Percentiles rank a stretch among this genome's conserved stretches.
Conservation (phyloP, 2,113 vertebrate genomes). For the Terrapene triunguis region DNA sequence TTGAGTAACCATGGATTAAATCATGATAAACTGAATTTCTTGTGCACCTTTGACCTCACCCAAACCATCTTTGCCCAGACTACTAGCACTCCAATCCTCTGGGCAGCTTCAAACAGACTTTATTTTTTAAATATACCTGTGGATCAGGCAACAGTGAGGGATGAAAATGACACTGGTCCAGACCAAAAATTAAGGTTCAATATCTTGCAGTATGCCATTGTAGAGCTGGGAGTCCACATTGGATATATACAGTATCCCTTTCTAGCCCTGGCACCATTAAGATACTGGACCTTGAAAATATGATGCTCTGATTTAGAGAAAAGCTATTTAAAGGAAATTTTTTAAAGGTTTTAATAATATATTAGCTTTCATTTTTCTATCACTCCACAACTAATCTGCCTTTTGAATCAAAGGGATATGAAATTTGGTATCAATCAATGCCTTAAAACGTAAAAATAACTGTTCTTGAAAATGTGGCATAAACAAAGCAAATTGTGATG, state of each 20-base stretch:
- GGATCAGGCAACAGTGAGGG: not conserved
- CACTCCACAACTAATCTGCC: not conserved
- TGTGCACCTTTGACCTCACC: slow-evolving; percentile 8
- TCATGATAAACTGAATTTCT: not conserved
- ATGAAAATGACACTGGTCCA: not conserved
- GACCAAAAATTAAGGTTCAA: not conserved
- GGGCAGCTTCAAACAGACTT: not conserved
- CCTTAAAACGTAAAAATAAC: not conserved
- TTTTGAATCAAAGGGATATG: not conserved
- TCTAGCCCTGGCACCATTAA: not conserved
- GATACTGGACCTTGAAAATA: not conserved
- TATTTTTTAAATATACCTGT: not conserved
- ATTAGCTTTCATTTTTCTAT: not conserved
- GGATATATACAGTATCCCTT: not conserved
- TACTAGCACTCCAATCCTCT: not conserved
- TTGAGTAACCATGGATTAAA: not conserved
- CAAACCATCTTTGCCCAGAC: not conserved
- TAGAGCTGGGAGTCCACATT: not conserved
- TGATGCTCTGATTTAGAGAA: not conserved
- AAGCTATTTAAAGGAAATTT: not conserved
- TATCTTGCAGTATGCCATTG: not conserved
- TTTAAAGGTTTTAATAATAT: not conserved
- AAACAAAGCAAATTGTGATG: not conserved
- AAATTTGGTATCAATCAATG: not conserved
- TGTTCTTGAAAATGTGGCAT: not conserved